phyloP scores from a whole-genome alignment of 1,140 invertebrate species.

The Sminthurinus signatus region DNA sequence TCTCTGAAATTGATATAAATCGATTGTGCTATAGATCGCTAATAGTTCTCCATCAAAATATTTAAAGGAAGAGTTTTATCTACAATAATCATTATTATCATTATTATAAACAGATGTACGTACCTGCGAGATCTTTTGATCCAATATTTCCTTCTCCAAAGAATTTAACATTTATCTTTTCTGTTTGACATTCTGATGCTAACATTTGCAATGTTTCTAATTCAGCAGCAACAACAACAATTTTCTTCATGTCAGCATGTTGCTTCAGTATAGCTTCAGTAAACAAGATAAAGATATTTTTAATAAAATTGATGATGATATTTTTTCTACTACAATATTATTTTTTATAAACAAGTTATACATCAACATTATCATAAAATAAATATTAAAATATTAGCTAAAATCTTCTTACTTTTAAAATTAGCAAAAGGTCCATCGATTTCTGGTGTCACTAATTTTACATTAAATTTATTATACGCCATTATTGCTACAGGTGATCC shows the following conservation, averaged over 20 bases:
- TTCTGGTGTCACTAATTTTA: not conserved
- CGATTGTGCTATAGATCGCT: no score
- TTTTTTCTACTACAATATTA: no score
- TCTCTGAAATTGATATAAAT: not conserved
- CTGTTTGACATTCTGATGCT: not conserved
- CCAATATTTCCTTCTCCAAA: not conserved
- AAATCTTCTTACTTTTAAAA: not conserved
- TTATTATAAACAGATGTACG: no score
- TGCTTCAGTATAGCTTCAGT: not conserved
- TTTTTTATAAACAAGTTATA: no score
- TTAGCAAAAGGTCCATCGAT: not conserved
- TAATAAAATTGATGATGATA: no score
- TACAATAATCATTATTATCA: no score
- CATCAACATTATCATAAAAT: no score
- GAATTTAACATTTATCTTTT: not conserved
- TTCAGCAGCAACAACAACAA: not conserved
- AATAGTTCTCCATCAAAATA: no score
- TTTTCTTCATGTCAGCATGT: not conserved
- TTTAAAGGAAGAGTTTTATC: no score
- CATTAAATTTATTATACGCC: not conserved
- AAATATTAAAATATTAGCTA: no score
- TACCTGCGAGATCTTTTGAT: not conserved
- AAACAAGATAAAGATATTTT: not conserved
- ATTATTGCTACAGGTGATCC: not conserved
- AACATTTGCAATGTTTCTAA: not conserved